These are phyloP conservation scores for Platysteira castanea DNA, from an alignment of 2,113 vertebrate species.

Conservation along the genomic window DNA sequence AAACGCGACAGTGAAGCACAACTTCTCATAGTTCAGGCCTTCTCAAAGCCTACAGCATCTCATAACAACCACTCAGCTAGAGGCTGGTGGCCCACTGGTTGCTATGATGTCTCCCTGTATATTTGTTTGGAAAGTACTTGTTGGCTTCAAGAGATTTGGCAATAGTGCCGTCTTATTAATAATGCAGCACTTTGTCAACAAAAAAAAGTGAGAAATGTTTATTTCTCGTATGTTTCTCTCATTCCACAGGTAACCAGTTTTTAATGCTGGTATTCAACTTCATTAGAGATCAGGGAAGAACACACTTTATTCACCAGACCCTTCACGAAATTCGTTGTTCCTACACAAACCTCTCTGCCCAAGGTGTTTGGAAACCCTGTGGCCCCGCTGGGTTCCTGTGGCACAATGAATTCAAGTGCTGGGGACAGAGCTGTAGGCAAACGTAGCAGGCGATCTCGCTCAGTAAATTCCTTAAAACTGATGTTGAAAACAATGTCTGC, in stretches of 20 bases:
- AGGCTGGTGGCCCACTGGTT: not conserved
- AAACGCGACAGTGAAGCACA: not conserved
- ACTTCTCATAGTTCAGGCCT: rapidly evolving
- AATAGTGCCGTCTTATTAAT: not conserved
- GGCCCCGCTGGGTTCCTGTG: rapidly evolving
- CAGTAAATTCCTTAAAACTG: not conserved
- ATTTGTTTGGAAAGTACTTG: not conserved
- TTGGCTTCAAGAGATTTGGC: rapidly evolving
- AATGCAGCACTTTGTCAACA: not conserved
- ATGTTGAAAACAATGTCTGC: not conserved
- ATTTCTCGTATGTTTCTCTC: not conserved
- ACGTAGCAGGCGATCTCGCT: rapidly evolving
- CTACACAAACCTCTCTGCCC: too few relatives aligned
- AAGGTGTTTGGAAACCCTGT: not conserved
- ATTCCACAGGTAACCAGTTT: not conserved
- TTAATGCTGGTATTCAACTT: not conserved
- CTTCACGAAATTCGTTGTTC: rapidly evolving
- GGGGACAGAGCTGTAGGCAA: not conserved
- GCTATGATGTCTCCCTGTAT: not conserved
- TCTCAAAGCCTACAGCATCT: not conserved
- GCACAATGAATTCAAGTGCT: rapidly evolving
- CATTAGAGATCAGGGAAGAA: too few relatives aligned
- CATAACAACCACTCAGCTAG: rapidly evolving
- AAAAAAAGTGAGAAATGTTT: rapidly evolving
- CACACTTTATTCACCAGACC: not conserved